Base-by-base conservation (phyloP, 2,888 invertebrate species). In the Notodonta dromedarius region DNA sequence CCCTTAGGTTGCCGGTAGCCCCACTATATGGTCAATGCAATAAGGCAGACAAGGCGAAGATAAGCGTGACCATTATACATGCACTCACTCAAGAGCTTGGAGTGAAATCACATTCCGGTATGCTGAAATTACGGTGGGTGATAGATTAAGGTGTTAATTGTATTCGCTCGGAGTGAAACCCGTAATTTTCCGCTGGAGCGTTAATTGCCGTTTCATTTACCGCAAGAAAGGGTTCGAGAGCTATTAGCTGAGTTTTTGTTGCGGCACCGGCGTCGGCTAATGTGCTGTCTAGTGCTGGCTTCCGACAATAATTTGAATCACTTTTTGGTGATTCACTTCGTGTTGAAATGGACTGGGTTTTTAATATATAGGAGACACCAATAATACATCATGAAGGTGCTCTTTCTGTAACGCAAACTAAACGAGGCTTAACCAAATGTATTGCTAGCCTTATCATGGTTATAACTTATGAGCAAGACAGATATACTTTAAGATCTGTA, bases 201-300 rank as follows among this genome's bases (percentile, higher is more conserved):
- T 64, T 76, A 75, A 75, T 77, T 67, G 69, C 73, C 40, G 71
- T 75, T 75, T 70, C 71, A 58, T 66, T 74, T 65, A 62, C 67
- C 57, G 62, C 56, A 77, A 76, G 76, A 75, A 76, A 77, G 77
- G 77, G 76, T 76, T 75, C 68, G 40, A 40, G 46, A 13, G 64
- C 69, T 59, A 76, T 77, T 77, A 71, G 59, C 35, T 35, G 9
- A 16, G 65, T 76, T 78, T 78, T 78, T 78, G 73, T 78, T 52
- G 24, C 57, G 73, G 78, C 77, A 78, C 54, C 42, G 42, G 42
- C 42, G 42, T 61, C 67, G 63, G 61, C 70, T 61, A 72, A 35
- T 35, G 24, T 44, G 59, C 53, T 73, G 73, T 69, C 62, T 61
- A 57, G 52, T 44, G 59, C 57, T 69, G 44, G 74, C 70, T 74